Conservation (phyloP, 1,140 invertebrate genomes). For the Scaptomyza graminum region DNA sequence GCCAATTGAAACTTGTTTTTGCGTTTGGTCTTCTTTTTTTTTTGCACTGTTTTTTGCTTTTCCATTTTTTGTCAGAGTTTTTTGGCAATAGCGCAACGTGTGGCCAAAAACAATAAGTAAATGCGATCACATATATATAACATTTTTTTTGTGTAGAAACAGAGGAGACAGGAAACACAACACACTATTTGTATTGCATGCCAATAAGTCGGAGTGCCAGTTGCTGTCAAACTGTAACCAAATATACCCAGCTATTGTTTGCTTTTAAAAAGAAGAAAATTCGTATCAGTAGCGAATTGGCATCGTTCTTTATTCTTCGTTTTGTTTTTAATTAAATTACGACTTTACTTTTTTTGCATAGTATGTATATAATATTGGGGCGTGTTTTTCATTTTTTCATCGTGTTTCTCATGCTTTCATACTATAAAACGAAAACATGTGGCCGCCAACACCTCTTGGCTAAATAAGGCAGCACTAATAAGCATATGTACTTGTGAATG, state of each 20-base stretch:
- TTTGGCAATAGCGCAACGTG: conserved; percentile 25
- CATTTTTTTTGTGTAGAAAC: background rate
- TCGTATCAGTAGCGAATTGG: background rate
- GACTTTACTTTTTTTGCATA: no score
- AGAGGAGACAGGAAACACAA: conserved; percentile 8
- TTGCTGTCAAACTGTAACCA: conserved; percentile 7
- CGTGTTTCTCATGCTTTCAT: no score
- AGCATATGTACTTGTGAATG: background rate
- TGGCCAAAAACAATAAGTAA: conserved; percentile 18
- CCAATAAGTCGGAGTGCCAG: conserved; percentile 8
- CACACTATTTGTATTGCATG: conserved; percentile 3
- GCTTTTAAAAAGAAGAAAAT: background rate
- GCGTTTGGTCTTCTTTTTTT: background rate
- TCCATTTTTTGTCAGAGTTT: background rate
- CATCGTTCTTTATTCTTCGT: background rate
- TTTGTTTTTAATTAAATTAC: no score
- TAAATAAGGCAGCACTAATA: no score
- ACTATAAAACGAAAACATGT: no score
- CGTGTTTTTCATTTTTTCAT: no score
- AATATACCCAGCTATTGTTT: background rate
- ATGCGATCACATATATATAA: conserved; percentile 1
- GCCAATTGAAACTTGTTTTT: conserved; percentile 21
- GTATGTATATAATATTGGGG: no score
- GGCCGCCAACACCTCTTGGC: no score
- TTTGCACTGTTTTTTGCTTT: background rate